Evolutionary conservation across 2,888 invertebrate species (phyloP), one percentile per base, ranked within the genome.

Genomic region (Agrochola circellaris): DNA sequence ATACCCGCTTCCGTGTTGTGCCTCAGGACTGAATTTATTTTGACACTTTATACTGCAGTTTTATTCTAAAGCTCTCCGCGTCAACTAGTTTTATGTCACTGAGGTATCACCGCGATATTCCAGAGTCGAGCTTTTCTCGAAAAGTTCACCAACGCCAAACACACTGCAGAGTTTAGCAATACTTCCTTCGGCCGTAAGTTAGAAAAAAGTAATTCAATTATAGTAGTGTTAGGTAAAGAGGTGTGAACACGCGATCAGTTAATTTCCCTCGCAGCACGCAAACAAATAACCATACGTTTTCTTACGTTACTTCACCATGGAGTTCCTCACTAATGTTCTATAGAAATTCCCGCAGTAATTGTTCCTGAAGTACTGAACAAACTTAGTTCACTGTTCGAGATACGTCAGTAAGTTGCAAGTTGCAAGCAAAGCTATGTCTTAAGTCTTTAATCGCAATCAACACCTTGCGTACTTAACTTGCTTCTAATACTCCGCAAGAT

Each of bases 181-280:
- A 87, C 69, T 79, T 69, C 66, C 65, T 60, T 20, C 42, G 73
- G 70, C 75, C 69, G 74, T 77, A 78, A 78, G 64, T 81, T 83
- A 82, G 69, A 85, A 82, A 89, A 90, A 90, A 90, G 87, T 89
- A 90, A 89, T 90, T 90, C 89, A 90, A 90, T 91, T 92, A 90
- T 83, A 77, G 84, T 70, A 71, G 79, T 81, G 83, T 76, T 51
- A 77, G 83, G 85, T 87, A 86, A 89, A 86, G 88, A 91, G 92
- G 92, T 91, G 92, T 77, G 88, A 91, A 90, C 92, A 92, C 92
- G 92, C 92, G 89, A 92, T 84, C 81, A 74, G 79, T 82, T 87
- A 88, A 83, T 87, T 78, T 83, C 62, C 68, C 66, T 30, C 74
- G 72, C 54, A 42, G 67, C 90, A 88, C 89, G 91, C 90, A 74